Evolutionary conservation across 2,797 vertebrate species (phyloP), one percentile per base, ranked within the genome.

Genomic region (Percopsis omiscomaycus): DNA sequence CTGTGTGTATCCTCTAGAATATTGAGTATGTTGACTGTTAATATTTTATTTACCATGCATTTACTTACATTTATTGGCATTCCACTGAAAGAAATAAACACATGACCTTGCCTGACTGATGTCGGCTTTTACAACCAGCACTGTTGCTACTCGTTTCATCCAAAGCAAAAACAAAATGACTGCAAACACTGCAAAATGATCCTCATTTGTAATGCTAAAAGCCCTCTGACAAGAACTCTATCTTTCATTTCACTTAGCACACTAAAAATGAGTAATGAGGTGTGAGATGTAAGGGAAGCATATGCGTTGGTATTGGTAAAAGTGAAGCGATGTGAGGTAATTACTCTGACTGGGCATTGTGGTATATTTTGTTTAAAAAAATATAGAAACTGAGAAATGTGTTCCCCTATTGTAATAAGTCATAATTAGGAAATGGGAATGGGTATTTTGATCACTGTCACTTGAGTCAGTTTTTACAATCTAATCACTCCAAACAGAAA

Each of bases 171-270:
- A 56, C 16, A 13, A 78, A 66, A 61, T 37, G 5, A 71, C 32
- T 55, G 51, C 1, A 59, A 52, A 65, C 44, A 74, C 58, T 60
- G 10, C 28, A 57, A 56, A 68, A 61, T 75, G 64, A 12, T 65
- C 49, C 29, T 68, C 44, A 66, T 83, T 84, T 74, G 50, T 75
- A 61, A 59, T 42, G 64, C 68, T 60, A 45, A 77, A 82, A 75
- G 60, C 46, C 58, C 53, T 55, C 70, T 65, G 72, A 75, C 53
- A 61, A 52, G 68, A 45, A 32, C 16, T 59, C 28, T 67, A 14
- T 55, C 55, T 64, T 67, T 71, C 70, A 64, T 50, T 42, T 65
- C 59, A 53, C 67, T 78, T 67, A 73, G 30, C 46, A 60, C 55
- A 71, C 59, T 49, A 69, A 73, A 69, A 79, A 73, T 10, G 22